phyloP scores from a whole-genome alignment of 2,113 vertebrate species.

The Cnemophilus loriae region DNA sequence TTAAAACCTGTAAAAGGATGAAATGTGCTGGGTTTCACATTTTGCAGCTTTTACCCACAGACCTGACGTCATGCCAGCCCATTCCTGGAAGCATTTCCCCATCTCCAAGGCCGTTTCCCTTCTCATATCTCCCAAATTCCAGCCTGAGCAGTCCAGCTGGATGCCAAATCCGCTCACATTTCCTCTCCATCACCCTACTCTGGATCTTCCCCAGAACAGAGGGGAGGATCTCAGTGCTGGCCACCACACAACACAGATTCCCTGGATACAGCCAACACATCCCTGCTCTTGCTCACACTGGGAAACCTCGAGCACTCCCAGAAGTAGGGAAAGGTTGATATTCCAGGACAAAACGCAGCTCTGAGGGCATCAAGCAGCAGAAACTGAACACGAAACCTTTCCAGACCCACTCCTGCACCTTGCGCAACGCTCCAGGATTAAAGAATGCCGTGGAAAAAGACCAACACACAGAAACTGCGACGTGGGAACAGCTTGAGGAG shows the following conservation, averaged over 20 bases:
- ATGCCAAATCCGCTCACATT: background rate
- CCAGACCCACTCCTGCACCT: background rate
- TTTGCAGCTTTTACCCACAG: background rate
- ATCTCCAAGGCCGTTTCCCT: background rate
- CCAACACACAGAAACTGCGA: background rate
- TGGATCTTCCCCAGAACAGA: background rate
- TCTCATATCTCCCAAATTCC: background rate
- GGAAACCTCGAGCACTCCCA: background rate
- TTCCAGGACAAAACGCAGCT: background rate
- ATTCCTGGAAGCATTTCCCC: background rate
- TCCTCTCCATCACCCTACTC: background rate
- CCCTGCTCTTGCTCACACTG: no score
- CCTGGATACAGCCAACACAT: background rate
- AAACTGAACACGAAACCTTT: background rate
- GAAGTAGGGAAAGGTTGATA: background rate
- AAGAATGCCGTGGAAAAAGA: background rate
- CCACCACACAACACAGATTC: background rate
- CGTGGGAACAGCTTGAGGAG: background rate
- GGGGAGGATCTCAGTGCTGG: background rate
- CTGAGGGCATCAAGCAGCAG: background rate
- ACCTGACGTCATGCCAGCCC: rapidly evolving
- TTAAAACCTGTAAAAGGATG: background rate
- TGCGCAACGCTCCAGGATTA: background rate
- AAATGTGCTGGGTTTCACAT: background rate
- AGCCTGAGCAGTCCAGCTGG: background rate